Evolutionary conservation across 2,113 vertebrate species (phyloP).

Genomic region (Hippotragus niger): DNA sequence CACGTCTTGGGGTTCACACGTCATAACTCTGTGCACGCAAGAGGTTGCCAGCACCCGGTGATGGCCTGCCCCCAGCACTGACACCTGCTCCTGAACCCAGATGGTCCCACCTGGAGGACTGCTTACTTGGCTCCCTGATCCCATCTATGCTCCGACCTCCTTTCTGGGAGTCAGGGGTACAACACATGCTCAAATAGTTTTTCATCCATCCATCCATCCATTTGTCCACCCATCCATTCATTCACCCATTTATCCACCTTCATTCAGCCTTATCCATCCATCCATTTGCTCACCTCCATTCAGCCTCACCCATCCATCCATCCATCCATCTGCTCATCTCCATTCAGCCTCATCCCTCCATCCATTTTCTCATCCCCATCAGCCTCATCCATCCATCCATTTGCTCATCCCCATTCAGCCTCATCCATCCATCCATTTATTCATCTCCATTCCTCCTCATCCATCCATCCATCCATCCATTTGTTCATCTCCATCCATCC

Average conservation of each 20-base stretch:
- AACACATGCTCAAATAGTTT: neutral
- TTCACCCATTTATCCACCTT: neutral
- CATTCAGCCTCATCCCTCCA: neutral
- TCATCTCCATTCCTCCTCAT: no score
- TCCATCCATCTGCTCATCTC: fast-evolving
- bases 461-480: no score
- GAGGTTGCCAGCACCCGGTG: neutral
- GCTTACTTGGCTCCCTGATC: neutral
- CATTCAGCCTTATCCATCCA: neutral
- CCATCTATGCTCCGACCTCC: neutral
- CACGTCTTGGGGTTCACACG: neutral
- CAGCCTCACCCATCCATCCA: no score
- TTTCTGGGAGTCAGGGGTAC: neutral
- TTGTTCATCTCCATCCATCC: fast-evolving
- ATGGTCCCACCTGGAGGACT: neutral
- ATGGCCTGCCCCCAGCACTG: neutral
- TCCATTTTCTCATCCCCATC: fast-evolving
- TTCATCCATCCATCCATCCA: neutral
- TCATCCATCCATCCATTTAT: no score
- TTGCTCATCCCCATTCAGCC: no score
- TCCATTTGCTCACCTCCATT: neutral
- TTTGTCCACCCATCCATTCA: neutral
- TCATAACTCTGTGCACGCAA: neutral
- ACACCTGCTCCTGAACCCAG: neutral
- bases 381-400: fast-evolving